A percentile compares a stretch with the other conserved stretches of the same genome.
These are phyloP conservation scores for Stigmatopora nigra DNA, from an alignment of 2,113 vertebrate species.

Conservation along the genomic window DNA sequence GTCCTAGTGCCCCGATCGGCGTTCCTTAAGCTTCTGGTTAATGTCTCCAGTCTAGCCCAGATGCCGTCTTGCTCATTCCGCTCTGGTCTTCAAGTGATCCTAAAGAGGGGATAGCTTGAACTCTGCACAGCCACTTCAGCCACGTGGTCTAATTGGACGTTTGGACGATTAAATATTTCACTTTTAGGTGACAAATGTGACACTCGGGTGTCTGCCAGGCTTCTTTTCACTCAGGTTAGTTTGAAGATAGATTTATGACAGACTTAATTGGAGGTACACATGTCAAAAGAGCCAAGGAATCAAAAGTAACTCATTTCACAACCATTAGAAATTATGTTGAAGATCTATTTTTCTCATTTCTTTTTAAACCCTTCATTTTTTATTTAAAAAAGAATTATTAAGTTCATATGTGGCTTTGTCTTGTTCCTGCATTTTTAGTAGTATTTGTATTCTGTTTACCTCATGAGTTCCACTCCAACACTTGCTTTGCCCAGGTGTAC, in stretches of 20 bases:
- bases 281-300: too few species aligned
- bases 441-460: too few species aligned
- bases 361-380: too few species aligned
- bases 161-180: constrained; percentile 47
- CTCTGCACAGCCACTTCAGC: constrained; percentile 31
- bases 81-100: neutral
- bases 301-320: too few species aligned
- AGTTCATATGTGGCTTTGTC: too few species aligned
- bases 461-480: too few species aligned
- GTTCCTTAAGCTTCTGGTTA: neutral
- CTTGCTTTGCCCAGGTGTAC: too few species aligned
- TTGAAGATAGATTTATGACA: neutral
- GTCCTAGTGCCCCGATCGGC: neutral
- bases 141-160: constrained; percentile 37
- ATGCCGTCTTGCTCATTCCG: neutral
- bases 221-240: neutral
- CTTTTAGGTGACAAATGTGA: constrained; percentile 46
- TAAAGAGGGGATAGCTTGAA: neutral
- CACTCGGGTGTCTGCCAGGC: constrained; percentile 47
- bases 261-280: neutral
- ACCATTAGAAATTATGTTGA: too few species aligned
- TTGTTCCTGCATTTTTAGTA: too few species aligned
- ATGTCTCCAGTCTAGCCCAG: neutral
- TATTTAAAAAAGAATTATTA: too few species aligned
- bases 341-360: too few species aligned